Conservation (phyloP, 2,113 vertebrate genomes). For the Rhagologus leucostigma region DNA sequence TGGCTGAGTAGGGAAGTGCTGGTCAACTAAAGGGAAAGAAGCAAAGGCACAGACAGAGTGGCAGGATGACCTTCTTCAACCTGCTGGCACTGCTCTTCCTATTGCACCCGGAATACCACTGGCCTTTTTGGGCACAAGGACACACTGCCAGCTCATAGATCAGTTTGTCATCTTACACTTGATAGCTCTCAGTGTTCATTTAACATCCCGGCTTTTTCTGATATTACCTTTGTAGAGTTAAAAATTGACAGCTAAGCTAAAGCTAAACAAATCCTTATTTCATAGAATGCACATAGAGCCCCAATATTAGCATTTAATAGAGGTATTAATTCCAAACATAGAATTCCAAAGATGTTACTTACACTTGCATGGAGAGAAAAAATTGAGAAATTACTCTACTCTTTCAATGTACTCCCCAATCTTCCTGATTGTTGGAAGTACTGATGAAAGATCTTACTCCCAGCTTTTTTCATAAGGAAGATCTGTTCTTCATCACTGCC, state of each 20-base stretch:
- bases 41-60: neutral
- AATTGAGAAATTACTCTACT: neutral
- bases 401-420: neutral
- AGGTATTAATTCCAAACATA: neutral
- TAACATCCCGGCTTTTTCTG: neutral
- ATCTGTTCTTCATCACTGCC: neutral
- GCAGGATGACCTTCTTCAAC: neutral
- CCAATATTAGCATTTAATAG: neutral
- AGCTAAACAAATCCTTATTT: neutral
- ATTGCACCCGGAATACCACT: fast-evolving
- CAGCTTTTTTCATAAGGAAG: neutral
- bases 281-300: neutral
- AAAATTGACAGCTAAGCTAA: neutral
- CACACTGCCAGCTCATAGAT: neutral
- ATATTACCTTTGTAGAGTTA: neutral
- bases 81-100: neutral
- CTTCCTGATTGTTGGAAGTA: neutral
- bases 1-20: neutral
- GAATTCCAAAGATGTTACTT: neutral
- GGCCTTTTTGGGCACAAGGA: too few species aligned
- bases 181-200: neutral
- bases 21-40: neutral
- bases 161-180: neutral
- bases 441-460: neutral
- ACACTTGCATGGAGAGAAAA: fast-evolving